These are phyloP conservation scores for Ferrisia virgata DNA, from an alignment of 2,888 invertebrate genomes.

Conservation along the genomic window DNA sequence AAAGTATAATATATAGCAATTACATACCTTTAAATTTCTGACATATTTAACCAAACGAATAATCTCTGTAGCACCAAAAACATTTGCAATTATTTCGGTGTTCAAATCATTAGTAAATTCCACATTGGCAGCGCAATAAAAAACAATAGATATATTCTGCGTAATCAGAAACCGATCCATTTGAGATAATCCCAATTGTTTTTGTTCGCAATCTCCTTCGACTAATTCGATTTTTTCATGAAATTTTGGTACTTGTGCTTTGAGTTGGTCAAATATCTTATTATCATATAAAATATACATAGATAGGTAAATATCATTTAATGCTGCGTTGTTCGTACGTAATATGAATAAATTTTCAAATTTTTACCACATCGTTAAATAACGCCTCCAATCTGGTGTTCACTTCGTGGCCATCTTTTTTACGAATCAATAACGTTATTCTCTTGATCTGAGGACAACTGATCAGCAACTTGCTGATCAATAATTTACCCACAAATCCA, in stretches of 20 bases:
- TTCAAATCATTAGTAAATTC: slow-evolving; percentile 31
- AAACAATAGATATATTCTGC: slow-evolving; percentile 12
- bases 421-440: neutral
- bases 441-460: slow-evolving; percentile 35
- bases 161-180: slow-evolving; percentile 15
- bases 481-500: slow-evolving; percentile 22
- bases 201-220: slow-evolving; percentile 24
- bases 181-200: slow-evolving; percentile 25
- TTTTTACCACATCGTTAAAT: slow-evolving; percentile 25
- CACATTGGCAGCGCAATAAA: slow-evolving; percentile 38
- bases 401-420: neutral
- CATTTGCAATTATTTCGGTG: neutral
- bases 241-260: neutral
- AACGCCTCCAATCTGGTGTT: neutral
- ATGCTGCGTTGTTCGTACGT: neutral
- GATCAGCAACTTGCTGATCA: slow-evolving; percentile 23
- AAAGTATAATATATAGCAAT: no score
- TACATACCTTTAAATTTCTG: slow-evolving; percentile 37
- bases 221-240: slow-evolving; percentile 20
- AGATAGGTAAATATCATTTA: neutral
- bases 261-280: slow-evolving; percentile 26
- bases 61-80: slow-evolving; percentile 12
- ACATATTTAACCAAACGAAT: slow-evolving; percentile 1
- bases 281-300: neutral
- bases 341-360: neutral